Conservation (phyloP, 1,140 invertebrate genomes). For the Melipona quadrifasciata region DNA sequence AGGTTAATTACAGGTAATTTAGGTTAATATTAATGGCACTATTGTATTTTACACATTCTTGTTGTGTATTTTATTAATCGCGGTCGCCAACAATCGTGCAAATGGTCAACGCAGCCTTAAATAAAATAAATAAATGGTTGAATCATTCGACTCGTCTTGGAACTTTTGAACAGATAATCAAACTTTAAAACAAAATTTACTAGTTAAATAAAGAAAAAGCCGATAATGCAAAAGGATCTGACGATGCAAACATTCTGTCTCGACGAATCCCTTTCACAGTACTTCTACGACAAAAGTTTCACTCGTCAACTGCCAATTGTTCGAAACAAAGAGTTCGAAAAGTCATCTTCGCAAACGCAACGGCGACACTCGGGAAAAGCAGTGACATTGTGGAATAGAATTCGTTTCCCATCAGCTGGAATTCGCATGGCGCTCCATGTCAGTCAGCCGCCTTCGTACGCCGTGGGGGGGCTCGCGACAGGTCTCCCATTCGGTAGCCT, state of each 20-base stretch:
- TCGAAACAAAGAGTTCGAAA: neutral
- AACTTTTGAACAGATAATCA: neutral
- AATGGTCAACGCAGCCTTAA: too few species aligned
- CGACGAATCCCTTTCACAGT: neutral
- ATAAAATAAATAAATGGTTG: too few species aligned
- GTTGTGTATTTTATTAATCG: too few species aligned
- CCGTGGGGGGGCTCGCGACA: slow-evolving; percentile 41
- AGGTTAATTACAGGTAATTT: too few species aligned
- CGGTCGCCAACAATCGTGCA: too few species aligned
- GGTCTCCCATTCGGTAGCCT: slow-evolving; percentile 48
- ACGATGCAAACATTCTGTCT: neutral
- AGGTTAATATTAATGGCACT: too few species aligned
- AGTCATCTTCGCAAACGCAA: neutral
- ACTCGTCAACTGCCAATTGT: neutral
- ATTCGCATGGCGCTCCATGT: slow-evolving; percentile 46
- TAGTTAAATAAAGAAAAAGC: neutral
- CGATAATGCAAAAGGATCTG: neutral
- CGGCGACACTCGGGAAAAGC: neutral
- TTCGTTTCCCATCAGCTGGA: slow-evolving; percentile 1
- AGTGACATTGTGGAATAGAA: neutral
- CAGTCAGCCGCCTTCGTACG: slow-evolving; percentile 10
- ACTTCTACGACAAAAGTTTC: neutral
- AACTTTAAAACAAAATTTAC: neutral
- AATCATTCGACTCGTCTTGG: too few species aligned
- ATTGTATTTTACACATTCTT: too few species aligned